Base-by-base conservation (phyloP, 37 sponge, comb jelly and placozoan genomes). In the Theonella swinhoei region DNA sequence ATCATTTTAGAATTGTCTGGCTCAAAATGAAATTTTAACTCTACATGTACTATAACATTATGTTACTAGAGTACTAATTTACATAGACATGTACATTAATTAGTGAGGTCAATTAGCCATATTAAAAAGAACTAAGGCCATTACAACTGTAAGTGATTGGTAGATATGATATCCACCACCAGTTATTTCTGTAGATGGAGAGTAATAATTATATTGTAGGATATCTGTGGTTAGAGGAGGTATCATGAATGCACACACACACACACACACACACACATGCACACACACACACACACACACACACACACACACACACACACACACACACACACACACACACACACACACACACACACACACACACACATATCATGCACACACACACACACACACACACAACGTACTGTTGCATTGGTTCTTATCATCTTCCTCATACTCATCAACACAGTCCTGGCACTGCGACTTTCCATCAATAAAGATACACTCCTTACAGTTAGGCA, bases 261-360 rank as follows among this genome's bases (percentile, higher is more conserved):
- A 58, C 60, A 58, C 60, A 58, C 60, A 58, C 60, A 33, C 36
- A 34, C 64, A 68, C 62, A 86, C 60, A 58, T 58, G 60, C 60
- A 58, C 60, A 58, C 19, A 19, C 60, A 20, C 60, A 58, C 60
- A 58, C 60, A 58, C 19, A 19, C 60, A 58, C 60, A 58, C 60
- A 58, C 19, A 19, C 60, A 58, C 60, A 58, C 60, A 58, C 60
- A 58, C 68, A 66, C 68, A 66, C 68, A 66, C 68, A 66, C 68
- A 66, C 68, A 25, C 26, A 7, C 20, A 11, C 68, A 66, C 26
- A 24, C 68, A 66, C 68, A 66, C 26, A 28, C 68, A 66, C 68
- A 42, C 30, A 80, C n/a, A n/a, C n/a, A n/a, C n/a, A n/a, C n/a
- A n/a, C n/a, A n/a, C n/a, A n/a, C n/a, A n/a, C n/a, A n/a, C n/a